Base-by-base conservation (phyloP, 2,797 vertebrate genomes). In the Syngnathus rostellatus region DNA sequence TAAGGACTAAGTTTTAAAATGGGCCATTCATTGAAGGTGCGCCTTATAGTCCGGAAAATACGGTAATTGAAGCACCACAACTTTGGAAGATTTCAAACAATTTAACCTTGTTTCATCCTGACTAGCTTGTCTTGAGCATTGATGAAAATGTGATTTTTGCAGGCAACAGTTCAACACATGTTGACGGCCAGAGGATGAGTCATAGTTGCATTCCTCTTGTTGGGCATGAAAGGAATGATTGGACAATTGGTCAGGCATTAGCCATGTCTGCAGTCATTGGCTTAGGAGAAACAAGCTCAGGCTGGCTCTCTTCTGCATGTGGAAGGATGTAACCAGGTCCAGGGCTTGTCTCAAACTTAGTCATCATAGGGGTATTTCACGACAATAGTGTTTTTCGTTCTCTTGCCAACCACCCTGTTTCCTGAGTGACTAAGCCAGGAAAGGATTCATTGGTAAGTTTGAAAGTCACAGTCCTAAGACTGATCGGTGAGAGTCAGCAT, bases 391-490 rank as follows among this genome's bases (percentile, higher is more conserved):
- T 81, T 16, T 12, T 31, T 55, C 3, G 12, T 55, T 55, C 10
- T 16, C 54, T 11, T 31, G 54, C 5, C n/a, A 31, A 55, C 21
- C n/a, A 48, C n/a, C 48, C 19, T n/a, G 9, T 59, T 82, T 80
- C 73, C 84, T 73, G 72, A 70, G 41, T 8, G 62, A 71, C 46
- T 67, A 50, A 76, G 74, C 68, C 60, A 66, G 78, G 65, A 78
- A 80, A 79, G 50, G 65, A 63, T 71, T 72, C 66, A 72, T 81
- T 61, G 73, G 70, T 73, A 46, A 67, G 65, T 76, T 57, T 55
- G 2, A 70, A 51, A 70, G 57, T 31, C 31, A 31, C 3, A 31
- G 31, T 31, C 31, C 31, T 31, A 31, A 31, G 31, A 31, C 31
- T 31, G 31, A 31, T 31, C 31, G 31, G 31, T 31, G 31, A 31